Evolutionary conservation across 2,888 invertebrate species (phyloP).

Genomic region (Stictocephala bisonia): DNA sequence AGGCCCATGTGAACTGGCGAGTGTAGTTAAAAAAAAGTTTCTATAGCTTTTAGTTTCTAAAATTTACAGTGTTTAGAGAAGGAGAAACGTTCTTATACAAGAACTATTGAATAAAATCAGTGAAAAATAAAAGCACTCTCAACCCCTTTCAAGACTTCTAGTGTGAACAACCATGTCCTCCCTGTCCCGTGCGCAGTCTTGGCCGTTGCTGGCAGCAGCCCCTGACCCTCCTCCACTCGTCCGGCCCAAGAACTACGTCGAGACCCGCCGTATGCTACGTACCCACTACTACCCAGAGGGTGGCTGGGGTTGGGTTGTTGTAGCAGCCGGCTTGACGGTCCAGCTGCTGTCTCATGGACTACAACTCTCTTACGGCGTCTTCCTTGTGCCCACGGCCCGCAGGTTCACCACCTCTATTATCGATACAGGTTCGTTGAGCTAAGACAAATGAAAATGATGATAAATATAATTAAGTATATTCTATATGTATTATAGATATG

Average conservation of each 20-base stretch:
- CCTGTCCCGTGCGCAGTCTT: conserved; percentile 68
- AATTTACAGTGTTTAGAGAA: too few relatives aligned
- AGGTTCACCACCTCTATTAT: conserved; percentile 34
- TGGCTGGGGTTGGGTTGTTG: conserved; percentile 88
- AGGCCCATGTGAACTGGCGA: too few relatives aligned
- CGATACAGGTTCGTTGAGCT: conserved; percentile 44
- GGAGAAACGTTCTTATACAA: too few relatives aligned
- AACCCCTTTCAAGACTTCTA: too few relatives aligned
- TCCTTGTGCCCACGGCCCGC: conserved; percentile 62
- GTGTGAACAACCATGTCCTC: too few relatives aligned
- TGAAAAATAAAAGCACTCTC: too few relatives aligned
- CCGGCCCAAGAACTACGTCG: conserved; percentile 65
- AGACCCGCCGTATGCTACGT: conserved; percentile 74
- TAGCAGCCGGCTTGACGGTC: conserved; percentile 77
- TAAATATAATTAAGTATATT: background rate
- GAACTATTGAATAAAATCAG: too few relatives aligned
- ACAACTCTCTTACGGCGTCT: conserved; percentile 72
- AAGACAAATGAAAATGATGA: background rate
- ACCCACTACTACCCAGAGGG: conserved; percentile 88
- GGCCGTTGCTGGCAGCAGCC: conserved; percentile 65
- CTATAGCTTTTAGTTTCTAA: too few relatives aligned
- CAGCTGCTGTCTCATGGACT: conserved; percentile 81
- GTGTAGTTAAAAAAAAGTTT: too few relatives aligned
- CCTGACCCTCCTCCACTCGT: conserved; percentile 48
- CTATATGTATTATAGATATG: too few relatives aligned